phyloP scores from a whole-genome alignment of 2,797 vertebrate genomes.

The Hypotaenidia okinawae region DNA sequence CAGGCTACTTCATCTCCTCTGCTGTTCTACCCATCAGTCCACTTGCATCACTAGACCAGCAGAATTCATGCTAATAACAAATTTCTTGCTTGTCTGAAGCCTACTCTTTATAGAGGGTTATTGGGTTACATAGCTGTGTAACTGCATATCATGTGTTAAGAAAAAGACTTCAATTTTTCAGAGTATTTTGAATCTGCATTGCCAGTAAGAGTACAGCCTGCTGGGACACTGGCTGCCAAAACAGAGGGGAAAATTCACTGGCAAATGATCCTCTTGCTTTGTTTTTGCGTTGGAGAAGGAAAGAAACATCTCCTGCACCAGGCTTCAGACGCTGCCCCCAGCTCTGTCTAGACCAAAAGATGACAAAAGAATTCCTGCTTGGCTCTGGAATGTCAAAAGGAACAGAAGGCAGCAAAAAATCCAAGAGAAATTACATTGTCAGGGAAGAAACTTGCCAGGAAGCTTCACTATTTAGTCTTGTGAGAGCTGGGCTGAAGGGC shows the following conservation, averaged over 20 bases:
- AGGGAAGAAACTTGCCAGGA: background rate
- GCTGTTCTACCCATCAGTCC: background rate
- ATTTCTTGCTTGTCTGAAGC: background rate
- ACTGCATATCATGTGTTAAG: background rate
- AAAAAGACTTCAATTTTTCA: background rate
- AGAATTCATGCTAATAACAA: background rate
- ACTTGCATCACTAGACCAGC: background rate
- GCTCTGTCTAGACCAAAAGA: constrained; percentile 57
- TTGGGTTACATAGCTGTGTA: background rate
- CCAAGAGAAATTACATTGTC: background rate
- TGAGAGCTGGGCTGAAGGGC: background rate
- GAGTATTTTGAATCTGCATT: background rate
- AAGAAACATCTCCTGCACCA: background rate
- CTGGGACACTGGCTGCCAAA: background rate
- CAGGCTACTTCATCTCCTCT: background rate
- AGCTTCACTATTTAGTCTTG: background rate
- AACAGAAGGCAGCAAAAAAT: background rate
- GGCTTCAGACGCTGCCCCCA: background rate
- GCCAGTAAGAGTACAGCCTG: background rate
- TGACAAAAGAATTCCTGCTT: constrained; percentile 27
- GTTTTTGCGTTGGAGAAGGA: background rate
- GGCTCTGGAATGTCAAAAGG: background rate
- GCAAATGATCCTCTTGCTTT: background rate
- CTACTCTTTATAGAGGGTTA: background rate
- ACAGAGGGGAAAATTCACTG: background rate